Base-by-base conservation (phyloP, 1,140 invertebrate genomes). In the Trichogramma pretiosum region DNA sequence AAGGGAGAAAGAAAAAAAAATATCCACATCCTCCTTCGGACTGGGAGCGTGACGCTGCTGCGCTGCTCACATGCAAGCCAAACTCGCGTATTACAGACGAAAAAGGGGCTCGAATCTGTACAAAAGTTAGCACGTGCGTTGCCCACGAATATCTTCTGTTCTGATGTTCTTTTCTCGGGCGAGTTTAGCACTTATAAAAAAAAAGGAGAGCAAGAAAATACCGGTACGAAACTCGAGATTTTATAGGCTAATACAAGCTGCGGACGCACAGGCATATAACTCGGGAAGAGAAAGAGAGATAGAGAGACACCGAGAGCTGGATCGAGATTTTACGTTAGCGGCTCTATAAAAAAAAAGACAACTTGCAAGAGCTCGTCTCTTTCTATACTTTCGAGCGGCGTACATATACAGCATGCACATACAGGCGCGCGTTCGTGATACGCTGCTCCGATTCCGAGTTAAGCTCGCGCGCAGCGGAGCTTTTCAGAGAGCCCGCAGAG, bases 241-340 rank as follows among this genome's bases (percentile, higher is more conserved):
- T 64, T 64, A 64, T 62, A 57, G 59, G 60, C 57, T 61, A 61
- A 61, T 64, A 58, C 48, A 48, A n/a, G n/a, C n/a, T n/a, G n/a
- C 18, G 3, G 26, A 18, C 8, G 11, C 33, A 24, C 36, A n/a
- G 24, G 36, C 26, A 42, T 30, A 40, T 50, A 50, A 50, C 42
- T 50, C 54, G 45, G 53, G n/a, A n/a, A n/a, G n/a, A n/a, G n/a
- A n/a, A n/a, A n/a, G n/a, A n/a, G n/a, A n/a, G n/a, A n/a, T n/a
- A n/a, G n/a, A n/a, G n/a, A n/a, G n/a, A n/a, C n/a, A n/a, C n/a
- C n/a, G n/a, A n/a, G n/a, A n/a, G n/a, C n/a, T 46, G 51, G 58
- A 62, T 60, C 59, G 54, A 59, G 57, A 60, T 63, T 63, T 63
- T 61, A 61, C 57, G 55, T 56, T 56, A 47, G 13, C 8, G 14